Conservation (phyloP, 2,113 vertebrate species). For the Pituophis catenifer region DNA sequence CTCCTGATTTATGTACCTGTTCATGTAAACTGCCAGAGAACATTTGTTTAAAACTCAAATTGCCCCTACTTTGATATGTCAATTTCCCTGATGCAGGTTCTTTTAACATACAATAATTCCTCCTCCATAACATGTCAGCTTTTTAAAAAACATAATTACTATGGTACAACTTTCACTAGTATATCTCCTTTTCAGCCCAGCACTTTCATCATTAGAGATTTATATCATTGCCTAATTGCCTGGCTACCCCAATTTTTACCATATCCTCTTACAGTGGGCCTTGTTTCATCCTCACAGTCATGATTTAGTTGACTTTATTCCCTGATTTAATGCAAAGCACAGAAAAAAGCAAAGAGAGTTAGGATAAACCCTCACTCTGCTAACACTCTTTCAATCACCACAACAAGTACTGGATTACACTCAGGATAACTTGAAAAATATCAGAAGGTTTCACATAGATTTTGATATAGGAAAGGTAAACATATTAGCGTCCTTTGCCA, state of each 20-base stretch:
- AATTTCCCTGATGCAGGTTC: not conserved
- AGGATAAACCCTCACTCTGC: not conserved
- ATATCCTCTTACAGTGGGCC: not conserved
- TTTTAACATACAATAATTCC: not conserved
- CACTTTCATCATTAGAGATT: not conserved
- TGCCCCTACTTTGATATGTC: not conserved
- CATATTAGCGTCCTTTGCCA: not conserved
- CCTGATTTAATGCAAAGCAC: not conserved
- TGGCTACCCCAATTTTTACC: not conserved
- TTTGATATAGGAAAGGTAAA: not conserved
- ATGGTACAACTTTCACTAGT: not conserved
- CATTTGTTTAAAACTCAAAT: not conserved
- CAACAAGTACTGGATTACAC: not conserved
- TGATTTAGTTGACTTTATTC: not conserved
- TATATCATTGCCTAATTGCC: not conserved
- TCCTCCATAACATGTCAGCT: not conserved
- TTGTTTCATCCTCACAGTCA: not conserved
- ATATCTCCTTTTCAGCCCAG: not conserved
- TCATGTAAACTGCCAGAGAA: not conserved
- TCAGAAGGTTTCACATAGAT: not conserved
- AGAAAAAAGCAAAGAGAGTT: not conserved
- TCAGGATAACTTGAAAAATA: not conserved
- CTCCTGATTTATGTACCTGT: not conserved
- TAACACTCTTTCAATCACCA: not conserved
- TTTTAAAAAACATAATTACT: not conserved